Evolutionary conservation across 1,140 invertebrate genomes (phyloP).

Genomic region (Drosophila erecta): DNA sequence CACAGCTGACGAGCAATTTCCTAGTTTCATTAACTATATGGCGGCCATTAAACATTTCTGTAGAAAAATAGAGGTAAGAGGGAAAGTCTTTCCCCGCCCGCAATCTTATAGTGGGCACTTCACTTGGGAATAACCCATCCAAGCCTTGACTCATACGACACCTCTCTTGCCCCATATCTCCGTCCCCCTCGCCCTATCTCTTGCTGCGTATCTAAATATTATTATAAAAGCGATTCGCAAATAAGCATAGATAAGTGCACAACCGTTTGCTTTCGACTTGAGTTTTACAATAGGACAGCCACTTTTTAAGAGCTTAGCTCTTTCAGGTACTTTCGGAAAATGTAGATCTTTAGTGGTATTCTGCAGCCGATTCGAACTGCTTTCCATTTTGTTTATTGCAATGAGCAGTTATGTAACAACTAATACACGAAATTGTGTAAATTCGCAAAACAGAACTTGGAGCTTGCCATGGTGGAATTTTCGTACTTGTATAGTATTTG

Average conservation of each 20-base stretch:
- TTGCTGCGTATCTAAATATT: constrained; percentile 48
- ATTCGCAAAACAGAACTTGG: too few relatives aligned
- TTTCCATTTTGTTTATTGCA: background rate
- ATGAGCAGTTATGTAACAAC: background rate
- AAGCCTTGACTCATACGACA: constrained; percentile 39
- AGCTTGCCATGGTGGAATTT: too few relatives aligned
- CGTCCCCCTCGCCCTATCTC: constrained; percentile 10
- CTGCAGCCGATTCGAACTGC: background rate
- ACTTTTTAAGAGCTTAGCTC: constrained; percentile 1
- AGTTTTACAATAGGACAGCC: constrained; percentile 6
- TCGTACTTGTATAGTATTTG: too few relatives aligned
- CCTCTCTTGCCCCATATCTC: background rate
- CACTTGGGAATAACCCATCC: constrained; percentile 26
- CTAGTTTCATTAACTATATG: constrained; percentile 9
- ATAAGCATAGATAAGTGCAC: constrained; percentile 51
- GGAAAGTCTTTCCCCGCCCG: background rate
- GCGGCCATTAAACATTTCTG: background rate
- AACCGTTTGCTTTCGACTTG: constrained; percentile 22
- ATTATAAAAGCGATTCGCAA: constrained; percentile 47
- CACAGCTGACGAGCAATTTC: constrained; percentile 20
- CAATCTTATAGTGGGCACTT: background rate
- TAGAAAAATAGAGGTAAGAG: constrained; percentile 6
- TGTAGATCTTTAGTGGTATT: background rate
- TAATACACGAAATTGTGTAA: too few relatives aligned
- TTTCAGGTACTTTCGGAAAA: background rate